Base-by-base conservation (phyloP, 2,797 vertebrate species). In the Antrozous pallidus region DNA sequence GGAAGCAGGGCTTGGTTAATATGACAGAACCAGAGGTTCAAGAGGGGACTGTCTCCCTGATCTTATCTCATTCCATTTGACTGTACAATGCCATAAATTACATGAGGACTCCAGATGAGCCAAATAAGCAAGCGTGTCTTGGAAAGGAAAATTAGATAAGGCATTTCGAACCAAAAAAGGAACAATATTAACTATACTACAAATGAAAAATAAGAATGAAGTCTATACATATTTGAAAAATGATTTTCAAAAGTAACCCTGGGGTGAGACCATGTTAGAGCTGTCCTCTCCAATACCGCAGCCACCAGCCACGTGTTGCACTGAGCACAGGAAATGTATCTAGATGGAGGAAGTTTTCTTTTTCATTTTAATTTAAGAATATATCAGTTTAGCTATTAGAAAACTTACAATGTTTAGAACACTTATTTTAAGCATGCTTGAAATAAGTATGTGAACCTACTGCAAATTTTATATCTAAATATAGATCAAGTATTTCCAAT, bases 141-240 rank as follows among this genome's bases (percentile, higher is more conserved):
- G 22, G 42, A 84, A 87, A 93, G 16, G 12, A 38, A 79, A 65
- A 24, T 47, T 84, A 69, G 69, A 77, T 77, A 91, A 82, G 47
- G 70, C 78, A 77, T 24, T 63, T 24, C 58, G 28, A 63, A 77
- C 31, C 65, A 73, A 75, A 86, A 78, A 94, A 49, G 24, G 63
- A 78, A 84, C 1, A 74, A 31, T 77, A 54, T 74, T 77, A 88
- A 78, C 56, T 45, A 83, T n/a, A 51, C 24, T 89, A 36, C 61
- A 88, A 87, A 81, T 85, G n/a, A 67, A 83, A 96, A 95, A 71
- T 36, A 80, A 61, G 69, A 69, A 42, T 22, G 80, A 91, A 92
- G 69, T 45, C 26, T 24, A 10, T 9, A 24, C 14, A 20, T 12
- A 14, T 20, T 58, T 85, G n/a, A 5, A 47, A 67, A 65, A 42